Conservation (phyloP, 2,797 vertebrate genomes). For the Fratercula arctica region DNA sequence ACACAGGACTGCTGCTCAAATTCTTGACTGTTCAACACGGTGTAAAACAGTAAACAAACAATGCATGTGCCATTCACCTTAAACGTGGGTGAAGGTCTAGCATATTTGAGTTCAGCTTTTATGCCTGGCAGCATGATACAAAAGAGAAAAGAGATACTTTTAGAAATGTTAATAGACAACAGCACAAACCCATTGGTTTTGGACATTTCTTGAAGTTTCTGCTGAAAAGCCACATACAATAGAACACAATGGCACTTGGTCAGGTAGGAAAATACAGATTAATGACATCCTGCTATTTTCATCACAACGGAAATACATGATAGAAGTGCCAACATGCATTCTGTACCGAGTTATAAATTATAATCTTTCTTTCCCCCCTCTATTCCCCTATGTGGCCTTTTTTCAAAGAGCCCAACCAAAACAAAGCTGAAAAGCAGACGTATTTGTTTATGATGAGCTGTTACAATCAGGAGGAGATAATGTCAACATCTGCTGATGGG, state of each 20-base stretch:
- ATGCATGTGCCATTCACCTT: background rate
- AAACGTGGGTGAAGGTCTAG: background rate
- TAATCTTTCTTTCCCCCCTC: background rate
- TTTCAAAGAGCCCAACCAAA: conserved; percentile 20
- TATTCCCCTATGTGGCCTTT: conserved; percentile 2
- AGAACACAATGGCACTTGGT: background rate
- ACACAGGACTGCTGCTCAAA: background rate
- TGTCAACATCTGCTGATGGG: conserved; percentile 60
- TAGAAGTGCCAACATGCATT: background rate
- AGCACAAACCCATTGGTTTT: background rate
- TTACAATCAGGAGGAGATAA: conserved; percentile 49
- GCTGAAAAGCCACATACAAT: background rate
- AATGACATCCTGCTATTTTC: background rate
- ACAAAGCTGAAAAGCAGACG: conserved; percentile 25
- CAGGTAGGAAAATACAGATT: background rate
- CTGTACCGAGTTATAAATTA: background rate
- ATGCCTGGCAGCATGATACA: background rate
- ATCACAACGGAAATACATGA: background rate
- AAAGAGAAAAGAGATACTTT: background rate
- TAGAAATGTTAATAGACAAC: background rate
- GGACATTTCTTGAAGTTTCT: background rate
- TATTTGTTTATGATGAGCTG: conserved; percentile 49
- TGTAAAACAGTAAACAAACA: background rate
- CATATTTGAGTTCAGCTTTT: conserved; percentile 1
- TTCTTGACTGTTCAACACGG: background rate